Percentiles rank a stretch among this genome's conserved stretches.
Evolutionary conservation across 2,113 vertebrate genomes (phyloP).

Genomic region (Leucopternis melanops): DNA sequence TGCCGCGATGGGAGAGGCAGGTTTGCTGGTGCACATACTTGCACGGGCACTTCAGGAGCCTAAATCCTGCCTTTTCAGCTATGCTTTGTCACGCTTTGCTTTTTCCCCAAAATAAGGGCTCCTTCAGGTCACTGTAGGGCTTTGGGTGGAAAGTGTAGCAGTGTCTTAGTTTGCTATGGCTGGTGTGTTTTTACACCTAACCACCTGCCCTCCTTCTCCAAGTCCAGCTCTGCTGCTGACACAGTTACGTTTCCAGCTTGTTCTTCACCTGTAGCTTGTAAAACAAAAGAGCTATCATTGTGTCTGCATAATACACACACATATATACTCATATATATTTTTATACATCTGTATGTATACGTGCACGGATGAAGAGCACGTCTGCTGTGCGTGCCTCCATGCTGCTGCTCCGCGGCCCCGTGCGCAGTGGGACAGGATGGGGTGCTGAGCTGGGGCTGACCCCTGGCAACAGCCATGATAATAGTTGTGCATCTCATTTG

Average conservation of each 20-base stretch:
- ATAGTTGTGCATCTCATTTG: no score
- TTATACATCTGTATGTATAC: rapidly evolving
- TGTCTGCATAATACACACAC: background rate
- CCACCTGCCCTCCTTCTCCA: background rate
- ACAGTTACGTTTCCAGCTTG: background rate
- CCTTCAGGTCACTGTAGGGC: background rate
- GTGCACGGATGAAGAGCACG: rapidly evolving
- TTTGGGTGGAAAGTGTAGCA: background rate
- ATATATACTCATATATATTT: background rate
- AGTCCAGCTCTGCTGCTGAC: background rate
- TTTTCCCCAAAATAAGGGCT: background rate
- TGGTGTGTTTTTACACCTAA: background rate
- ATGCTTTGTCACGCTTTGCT: background rate
- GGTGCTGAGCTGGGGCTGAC: background rate
- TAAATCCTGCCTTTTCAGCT: background rate
- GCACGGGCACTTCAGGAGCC: background rate
- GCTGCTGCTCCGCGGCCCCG: background rate
- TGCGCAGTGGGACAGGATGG: rapidly evolving
- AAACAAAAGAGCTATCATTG: background rate
- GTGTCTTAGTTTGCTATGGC: background rate
- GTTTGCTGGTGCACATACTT: background rate
- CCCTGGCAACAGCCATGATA: no score
- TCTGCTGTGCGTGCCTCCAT: background rate
- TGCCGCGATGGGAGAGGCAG: rapidly evolving
- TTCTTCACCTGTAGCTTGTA: background rate